Conservation (phyloP, 2,113 vertebrate genomes). For the Xiphias gladius region DNA sequence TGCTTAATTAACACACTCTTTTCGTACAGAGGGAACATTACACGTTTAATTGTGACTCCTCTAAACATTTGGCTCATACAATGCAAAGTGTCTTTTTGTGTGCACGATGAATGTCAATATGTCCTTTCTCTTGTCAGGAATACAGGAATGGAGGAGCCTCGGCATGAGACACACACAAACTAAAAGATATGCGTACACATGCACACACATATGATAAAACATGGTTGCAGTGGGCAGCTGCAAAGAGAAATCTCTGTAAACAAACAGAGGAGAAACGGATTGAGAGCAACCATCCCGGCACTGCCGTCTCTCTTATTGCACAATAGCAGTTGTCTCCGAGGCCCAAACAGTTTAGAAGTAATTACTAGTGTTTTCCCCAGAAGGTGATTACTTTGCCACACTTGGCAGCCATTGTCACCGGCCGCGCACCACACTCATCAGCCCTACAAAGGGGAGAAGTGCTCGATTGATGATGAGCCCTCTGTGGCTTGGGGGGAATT, state of each 20-base stretch:
- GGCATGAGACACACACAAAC: constrained; percentile 4
- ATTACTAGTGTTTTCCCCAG: constrained; percentile 86
- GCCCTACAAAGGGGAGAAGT: constrained; percentile 84
- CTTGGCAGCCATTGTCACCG: constrained; percentile 84
- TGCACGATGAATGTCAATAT: neutral
- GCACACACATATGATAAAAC: constrained; percentile 31
- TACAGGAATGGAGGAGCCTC: neutral
- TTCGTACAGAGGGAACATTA: neutral
- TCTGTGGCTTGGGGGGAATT: constrained; percentile 83
- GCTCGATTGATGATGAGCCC: constrained; percentile 84
- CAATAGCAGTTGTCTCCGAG: constrained; percentile 84
- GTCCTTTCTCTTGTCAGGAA: neutral
- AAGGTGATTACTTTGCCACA: constrained; percentile 86
- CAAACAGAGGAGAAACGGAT: constrained; percentile 78
- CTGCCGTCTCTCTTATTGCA: constrained; percentile 72
- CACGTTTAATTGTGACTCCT: neutral
- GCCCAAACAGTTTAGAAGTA: constrained; percentile 88
- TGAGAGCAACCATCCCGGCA: constrained; percentile 59
- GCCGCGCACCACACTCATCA: constrained; percentile 82
- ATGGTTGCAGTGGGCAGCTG: constrained; percentile 41
- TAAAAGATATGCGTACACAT: neutral
- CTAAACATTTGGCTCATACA: constrained; percentile 1
- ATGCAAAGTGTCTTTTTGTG: neutral
- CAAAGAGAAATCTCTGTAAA: constrained; percentile 71
- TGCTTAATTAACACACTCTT: constrained; percentile 32